Evolutionary conservation across 2,797 vertebrate genomes (phyloP).

Genomic region (Brachyalestes nurse): DNA sequence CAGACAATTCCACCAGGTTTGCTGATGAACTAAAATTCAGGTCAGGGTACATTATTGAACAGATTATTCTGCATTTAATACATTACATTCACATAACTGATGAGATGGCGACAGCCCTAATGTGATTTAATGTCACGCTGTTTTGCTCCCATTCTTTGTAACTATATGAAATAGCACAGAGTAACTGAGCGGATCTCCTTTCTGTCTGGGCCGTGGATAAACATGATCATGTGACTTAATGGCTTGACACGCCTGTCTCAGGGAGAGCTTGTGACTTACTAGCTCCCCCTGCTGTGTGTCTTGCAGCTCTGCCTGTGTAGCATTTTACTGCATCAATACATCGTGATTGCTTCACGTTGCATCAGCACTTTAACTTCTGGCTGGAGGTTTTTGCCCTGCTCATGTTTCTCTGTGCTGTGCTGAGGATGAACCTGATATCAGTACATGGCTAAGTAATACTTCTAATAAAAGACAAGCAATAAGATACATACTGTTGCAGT

Average conservation of each 20-base stretch:
- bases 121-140: neutral
- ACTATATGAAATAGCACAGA: neutral
- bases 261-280: constrained; percentile 21
- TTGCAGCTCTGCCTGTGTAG: neutral
- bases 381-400: no score
- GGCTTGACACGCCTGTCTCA: constrained; percentile 34
- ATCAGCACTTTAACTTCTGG: constrained; percentile 22
- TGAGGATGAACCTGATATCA: neutral
- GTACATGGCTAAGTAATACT: neutral
- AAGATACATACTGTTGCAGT: no score
- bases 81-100: neutral
- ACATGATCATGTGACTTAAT: constrained; percentile 63
- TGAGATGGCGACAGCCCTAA: neutral
- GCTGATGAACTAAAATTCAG: neutral
- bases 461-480: neutral
- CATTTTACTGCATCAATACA: neutral
- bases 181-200: constrained; percentile 16
- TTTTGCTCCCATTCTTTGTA: neutral
- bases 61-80: neutral
- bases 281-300: constrained; percentile 64
- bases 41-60: neutral
- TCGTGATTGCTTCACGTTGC: constrained; percentile 28
- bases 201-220: constrained; percentile 51
- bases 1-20: neutral
- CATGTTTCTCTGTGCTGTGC: neutral